Base-by-base conservation (phyloP, 2,888 invertebrate genomes). In the Eupithecia dodoneata region DNA sequence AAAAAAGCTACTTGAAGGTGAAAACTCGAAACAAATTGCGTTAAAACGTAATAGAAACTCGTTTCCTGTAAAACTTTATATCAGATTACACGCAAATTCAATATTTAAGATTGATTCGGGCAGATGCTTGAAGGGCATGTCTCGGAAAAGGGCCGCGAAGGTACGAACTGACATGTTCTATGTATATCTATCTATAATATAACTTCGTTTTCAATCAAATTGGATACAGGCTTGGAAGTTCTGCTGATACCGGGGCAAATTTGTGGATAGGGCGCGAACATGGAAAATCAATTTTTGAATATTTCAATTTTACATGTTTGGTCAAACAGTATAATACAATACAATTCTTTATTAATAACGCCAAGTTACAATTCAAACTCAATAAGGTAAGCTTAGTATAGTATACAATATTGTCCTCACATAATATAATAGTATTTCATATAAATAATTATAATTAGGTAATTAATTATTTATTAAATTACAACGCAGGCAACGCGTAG, bases 21-120 rank as follows among this genome's bases (percentile, higher is more conserved):
- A 91, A 93, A 93, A 93, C 90, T 91, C 91, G 91, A 89, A 92
- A 93, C 92, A 94, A 95, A 94, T 94, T 94, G 93, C 86, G 91
- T 94, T 94, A 94, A 93, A 94, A 91, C 88, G 94, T 94, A 94
- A 95, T 94, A 93, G 93, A 93, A 92, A 93, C 92, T 92, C 93
- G 93, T 93, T 93, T 93, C 91, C 91, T 91, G 92, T 90, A 89
- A 93, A 94, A 94, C 88, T 94, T 94, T 92, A 90, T 91, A 93
- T 91, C 91, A 88, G 92, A 94, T 95, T 94, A 94, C 93, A 88
- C 84, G 90, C 91, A 94, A 95, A 95, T 94, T 95, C 93, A 94
- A 95, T 95, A 94, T 94, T 94, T 94, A 93, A 94, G 94, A 95
- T 95, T 95, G 95, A 94, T 94, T 94, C 89, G 91, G 91, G 93